Conservation (phyloP, 2,113 vertebrate genomes). For the Meles meles region DNA sequence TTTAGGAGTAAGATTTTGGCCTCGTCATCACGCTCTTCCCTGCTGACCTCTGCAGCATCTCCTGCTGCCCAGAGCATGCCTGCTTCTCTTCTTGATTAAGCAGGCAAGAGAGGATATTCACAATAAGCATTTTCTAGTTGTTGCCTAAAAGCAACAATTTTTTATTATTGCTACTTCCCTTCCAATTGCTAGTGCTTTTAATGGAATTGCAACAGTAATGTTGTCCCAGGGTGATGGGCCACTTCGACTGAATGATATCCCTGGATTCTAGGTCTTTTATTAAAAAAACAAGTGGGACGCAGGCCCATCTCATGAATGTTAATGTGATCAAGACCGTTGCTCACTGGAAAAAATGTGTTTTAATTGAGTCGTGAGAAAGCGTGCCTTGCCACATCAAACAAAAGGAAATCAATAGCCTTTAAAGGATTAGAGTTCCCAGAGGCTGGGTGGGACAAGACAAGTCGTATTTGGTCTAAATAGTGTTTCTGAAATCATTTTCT, state of each 20-base stretch:
- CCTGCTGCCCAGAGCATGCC: not conserved
- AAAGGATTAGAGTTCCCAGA: constrained; percentile 29
- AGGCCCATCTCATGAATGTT: constrained; percentile 59
- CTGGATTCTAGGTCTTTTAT: constrained; percentile 51
- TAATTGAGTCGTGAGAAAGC: constrained; percentile 40
- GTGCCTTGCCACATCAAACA: not conserved
- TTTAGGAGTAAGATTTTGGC: not conserved
- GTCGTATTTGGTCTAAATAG: constrained; percentile 22
- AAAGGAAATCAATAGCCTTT: constrained; percentile 33
- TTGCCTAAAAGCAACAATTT: constrained; percentile 56
- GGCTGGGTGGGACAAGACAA: not conserved
- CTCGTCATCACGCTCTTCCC: not conserved
- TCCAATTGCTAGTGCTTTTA: constrained; percentile 29
- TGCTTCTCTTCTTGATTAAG: constrained; percentile 48
- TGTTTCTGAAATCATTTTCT: not conserved
- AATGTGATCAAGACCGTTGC: not conserved
- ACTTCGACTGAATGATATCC: not conserved
- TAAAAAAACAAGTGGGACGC: constrained; percentile 31
- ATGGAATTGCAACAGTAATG: constrained; percentile 48
- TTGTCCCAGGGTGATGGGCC: constrained; percentile 40
- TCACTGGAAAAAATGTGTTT: constrained; percentile 59
- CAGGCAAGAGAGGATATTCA: constrained; percentile 19
- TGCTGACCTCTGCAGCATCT: not conserved
- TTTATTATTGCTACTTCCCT: constrained; percentile 50
- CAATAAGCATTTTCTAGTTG: not conserved